Percentiles rank a stretch among this genome's conserved stretches.
Conservation (phyloP, 2,797 vertebrate genomes). For the Mormyrus hasselquistii region DNA sequence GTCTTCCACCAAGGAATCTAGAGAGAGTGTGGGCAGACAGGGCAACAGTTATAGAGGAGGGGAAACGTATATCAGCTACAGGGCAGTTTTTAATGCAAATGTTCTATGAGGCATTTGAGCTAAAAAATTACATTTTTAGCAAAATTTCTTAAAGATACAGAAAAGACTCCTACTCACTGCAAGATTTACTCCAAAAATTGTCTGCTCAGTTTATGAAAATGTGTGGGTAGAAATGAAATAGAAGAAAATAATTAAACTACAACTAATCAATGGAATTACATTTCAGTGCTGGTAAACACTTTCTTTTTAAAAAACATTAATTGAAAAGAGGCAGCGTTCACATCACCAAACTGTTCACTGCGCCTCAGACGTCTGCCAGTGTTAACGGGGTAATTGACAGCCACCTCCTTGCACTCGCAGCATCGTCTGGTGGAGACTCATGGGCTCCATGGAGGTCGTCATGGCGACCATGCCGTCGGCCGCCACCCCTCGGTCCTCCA, state of each 20-base stretch:
- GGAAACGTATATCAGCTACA: neutral
- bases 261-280: neutral
- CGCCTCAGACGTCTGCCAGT: neutral
- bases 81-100: neutral
- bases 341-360: neutral
- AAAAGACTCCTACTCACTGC: slow-evolving; percentile 11
- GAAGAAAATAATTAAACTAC: neutral
- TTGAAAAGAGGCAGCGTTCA: neutral
- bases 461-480: slow-evolving; percentile 79
- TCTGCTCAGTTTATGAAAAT: slow-evolving; percentile 20
- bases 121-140: neutral
- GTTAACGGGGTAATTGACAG: neutral
- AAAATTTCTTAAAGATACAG: neutral
- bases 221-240: slow-evolving; percentile 32
- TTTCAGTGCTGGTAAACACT: neutral
- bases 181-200: neutral
- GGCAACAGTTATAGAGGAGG: neutral
- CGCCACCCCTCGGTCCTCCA: slow-evolving; percentile 71
- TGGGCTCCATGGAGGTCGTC: slow-evolving; percentile 77
- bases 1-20: slow-evolving; percentile 22
- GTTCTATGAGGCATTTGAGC: neutral
- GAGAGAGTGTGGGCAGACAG: neutral
- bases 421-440: slow-evolving; percentile 77
- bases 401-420: slow-evolving; percentile 72
- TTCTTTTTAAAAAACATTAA: neutral